Conservation (phyloP, 2,888 invertebrate species). For the Drepana falcataria region DNA sequence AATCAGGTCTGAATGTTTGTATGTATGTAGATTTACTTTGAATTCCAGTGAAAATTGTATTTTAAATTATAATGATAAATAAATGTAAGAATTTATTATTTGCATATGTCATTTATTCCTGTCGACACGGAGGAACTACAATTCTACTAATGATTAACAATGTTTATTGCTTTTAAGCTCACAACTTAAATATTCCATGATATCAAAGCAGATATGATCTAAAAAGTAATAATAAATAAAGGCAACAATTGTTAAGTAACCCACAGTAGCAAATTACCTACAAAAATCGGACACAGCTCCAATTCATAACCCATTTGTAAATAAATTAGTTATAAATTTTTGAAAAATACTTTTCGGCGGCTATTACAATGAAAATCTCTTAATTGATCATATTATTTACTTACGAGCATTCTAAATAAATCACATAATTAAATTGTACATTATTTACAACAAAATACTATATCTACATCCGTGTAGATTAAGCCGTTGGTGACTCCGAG, state of each 20-base stretch:
- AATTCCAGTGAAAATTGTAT: constrained; percentile 64
- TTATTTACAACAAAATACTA: constrained; percentile 61
- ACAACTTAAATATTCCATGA: background rate
- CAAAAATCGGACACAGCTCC: constrained; percentile 4
- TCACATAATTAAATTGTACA: constrained; percentile 64
- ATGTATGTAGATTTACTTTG: constrained; percentile 58
- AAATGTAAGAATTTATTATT: constrained; percentile 67
- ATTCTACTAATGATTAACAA: constrained; percentile 1
- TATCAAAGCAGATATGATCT: too few relatives aligned
- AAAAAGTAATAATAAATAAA: too few relatives aligned
- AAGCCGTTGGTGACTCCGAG: constrained; percentile 20
- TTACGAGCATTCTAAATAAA: constrained; percentile 56
- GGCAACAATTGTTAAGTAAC: background rate
- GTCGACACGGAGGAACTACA: constrained; percentile 34
- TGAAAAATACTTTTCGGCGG: constrained; percentile 11
- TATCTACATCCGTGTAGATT: constrained; percentile 36
- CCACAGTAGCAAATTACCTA: background rate
- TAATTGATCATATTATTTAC: constrained; percentile 45
- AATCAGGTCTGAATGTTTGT: constrained; percentile 57
- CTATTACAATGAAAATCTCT: constrained; percentile 29
- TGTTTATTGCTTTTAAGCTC: background rate
- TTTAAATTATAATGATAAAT: constrained; percentile 60
- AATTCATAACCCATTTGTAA: constrained; percentile 8
- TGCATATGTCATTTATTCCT: constrained; percentile 58
- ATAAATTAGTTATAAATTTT: constrained; percentile 2